These are phyloP conservation scores for Neocrepidodera transversa DNA, from an alignment of 2,888 invertebrate species.

Conservation along the genomic window DNA sequence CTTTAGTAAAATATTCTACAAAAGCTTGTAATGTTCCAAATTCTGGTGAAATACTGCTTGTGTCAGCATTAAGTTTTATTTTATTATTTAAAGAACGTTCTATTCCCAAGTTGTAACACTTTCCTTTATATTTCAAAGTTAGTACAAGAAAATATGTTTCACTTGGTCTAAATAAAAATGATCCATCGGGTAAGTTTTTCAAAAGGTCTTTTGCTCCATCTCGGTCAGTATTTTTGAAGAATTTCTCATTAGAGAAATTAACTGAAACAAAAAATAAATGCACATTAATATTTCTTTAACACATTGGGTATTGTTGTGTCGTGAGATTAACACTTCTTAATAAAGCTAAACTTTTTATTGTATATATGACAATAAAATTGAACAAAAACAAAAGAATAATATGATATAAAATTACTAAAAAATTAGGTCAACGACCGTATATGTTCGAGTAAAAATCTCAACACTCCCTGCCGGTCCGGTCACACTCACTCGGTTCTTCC, in stretches of 20 bases:
- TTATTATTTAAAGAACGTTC: slow-evolving; percentile 34
- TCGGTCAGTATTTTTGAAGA: slow-evolving; percentile 44
- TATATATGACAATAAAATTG: too few species aligned
- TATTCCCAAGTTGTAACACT: slow-evolving; percentile 44
- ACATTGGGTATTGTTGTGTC: too few species aligned
- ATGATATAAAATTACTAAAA: too few species aligned
- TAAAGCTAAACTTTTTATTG: too few species aligned
- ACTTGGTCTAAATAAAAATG: slow-evolving; percentile 46
- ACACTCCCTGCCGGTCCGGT: too few species aligned
- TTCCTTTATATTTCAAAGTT: slow-evolving; percentile 37
- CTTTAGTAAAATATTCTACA: slow-evolving; percentile 38
- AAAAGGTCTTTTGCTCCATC: slow-evolving; percentile 45
- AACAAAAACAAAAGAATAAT: too few species aligned
- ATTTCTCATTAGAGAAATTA: slow-evolving; percentile 41
- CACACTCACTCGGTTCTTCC: too few species aligned
- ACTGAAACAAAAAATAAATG: slow-evolving; percentile 36
- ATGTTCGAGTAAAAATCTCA: too few species aligned
- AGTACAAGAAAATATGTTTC: slow-evolving; percentile 40
- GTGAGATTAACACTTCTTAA: too few species aligned
- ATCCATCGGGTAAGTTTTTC: slow-evolving; percentile 38
- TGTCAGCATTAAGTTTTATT: slow-evolving; percentile 37
- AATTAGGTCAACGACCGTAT: too few species aligned
- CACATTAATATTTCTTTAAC: too few species aligned
- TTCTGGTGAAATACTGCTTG: slow-evolving; percentile 34
- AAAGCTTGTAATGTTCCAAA: slow-evolving; percentile 42